A percentile compares a stretch with the other conserved stretches of the same genome.
phyloP scores from a whole-genome alignment of 2,113 vertebrate species.

The Vidua chalybeata region DNA sequence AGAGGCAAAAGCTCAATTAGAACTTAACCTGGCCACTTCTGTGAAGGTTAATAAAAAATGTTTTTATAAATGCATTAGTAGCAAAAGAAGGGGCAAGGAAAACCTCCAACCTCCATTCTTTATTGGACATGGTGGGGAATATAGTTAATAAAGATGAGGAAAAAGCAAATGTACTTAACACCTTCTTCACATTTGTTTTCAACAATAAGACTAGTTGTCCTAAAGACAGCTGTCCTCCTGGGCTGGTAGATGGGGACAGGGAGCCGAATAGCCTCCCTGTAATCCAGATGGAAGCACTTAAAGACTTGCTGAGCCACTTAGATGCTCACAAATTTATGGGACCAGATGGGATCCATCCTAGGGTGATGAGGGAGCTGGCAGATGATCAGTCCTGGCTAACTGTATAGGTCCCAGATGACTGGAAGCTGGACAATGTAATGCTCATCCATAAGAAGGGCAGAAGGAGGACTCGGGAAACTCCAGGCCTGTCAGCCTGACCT shows the following conservation, averaged over 20 bases:
- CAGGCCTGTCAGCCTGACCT: neutral
- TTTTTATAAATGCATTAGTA: neutral
- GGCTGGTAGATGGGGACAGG: neutral
- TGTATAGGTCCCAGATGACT: neutral
- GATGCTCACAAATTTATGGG: neutral
- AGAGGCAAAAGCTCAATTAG: neutral
- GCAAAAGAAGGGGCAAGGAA: neutral
- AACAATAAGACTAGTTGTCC: neutral
- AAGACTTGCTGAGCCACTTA: neutral
- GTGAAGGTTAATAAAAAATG: neutral
- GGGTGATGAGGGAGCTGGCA: neutral
- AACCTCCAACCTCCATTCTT: neutral
- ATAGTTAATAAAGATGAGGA: neutral
- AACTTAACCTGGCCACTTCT: neutral
- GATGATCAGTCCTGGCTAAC: neutral
- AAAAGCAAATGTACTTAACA: neutral
- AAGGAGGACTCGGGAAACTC: neutral
- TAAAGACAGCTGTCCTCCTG: too few species aligned
- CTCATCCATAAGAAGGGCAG: neutral
- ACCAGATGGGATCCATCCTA: neutral
- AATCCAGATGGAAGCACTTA: neutral
- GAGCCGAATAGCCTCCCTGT: neutral
- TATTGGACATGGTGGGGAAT: neutral
- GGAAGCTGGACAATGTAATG: neutral
- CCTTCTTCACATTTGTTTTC: neutral